Evolutionary conservation across 1,140 invertebrate genomes (phyloP), one percentile per base, ranked within the genome.

Genomic region (Augochlora pura): DNA sequence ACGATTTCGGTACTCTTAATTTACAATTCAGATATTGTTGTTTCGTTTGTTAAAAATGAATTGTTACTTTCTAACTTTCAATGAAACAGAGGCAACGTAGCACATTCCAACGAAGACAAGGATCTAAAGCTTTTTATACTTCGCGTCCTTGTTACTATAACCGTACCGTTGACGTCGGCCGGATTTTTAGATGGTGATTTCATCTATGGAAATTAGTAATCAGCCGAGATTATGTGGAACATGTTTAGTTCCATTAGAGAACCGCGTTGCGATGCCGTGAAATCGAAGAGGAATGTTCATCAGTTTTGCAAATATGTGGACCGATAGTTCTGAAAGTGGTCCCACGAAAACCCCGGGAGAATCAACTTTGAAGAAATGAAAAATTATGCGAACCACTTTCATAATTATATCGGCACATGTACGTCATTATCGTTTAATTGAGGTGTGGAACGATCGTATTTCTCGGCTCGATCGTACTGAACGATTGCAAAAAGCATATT

Each of bases 131-230:
- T 67, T 76, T 42, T 72, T 72, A 49, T 60, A 25, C 21, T 42
- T 8, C 38, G 39, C 18, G 75, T 39, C 57, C 67, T 71, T 60
- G 75, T 38, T 18, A 67, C 23, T 57, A 57, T 67, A 76, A 77
- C 32, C 70, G 69, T 38, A 42, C 8, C 67, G 32, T 77, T 71
- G 59, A 71, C 68, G 59, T 71, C 57, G 42, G 25, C 49, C 8
- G 57, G 21, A 71, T 62, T 8, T 77, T 77, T 71, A 63, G 49
- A 71, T 67, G 75, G 32, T 77, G 75, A 77, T 71, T 77, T 77
- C 68, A 77, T 2, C 42, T 18, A 52, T 52, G 42, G 59, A 60
- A 71, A 77, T 77, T 70, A 70, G 18, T 69, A 71, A 63, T 71
- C 32, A 7, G 25, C n/a, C 59, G 27, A 18, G 14, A 77, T 52